phyloP scores from a whole-genome alignment of 2,797 vertebrate genomes.

The Lutjanus campechanus region DNA sequence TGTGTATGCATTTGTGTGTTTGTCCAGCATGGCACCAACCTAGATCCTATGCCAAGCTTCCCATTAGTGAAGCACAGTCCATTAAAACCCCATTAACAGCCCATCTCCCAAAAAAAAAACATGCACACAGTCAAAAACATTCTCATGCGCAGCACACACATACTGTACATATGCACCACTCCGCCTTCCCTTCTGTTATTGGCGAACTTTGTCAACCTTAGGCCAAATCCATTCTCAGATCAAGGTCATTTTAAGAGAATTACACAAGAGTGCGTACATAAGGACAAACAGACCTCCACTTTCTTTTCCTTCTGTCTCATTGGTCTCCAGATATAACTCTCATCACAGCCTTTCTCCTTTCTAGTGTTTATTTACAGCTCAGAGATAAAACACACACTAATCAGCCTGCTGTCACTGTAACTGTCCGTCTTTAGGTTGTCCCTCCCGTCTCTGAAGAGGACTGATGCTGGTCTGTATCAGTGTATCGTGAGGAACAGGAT shows the following conservation, averaged over 20 bases:
- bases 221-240: conserved; percentile 43
- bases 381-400: conserved; percentile 2
- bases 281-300: conserved; percentile 49
- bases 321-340: conserved; percentile 19
- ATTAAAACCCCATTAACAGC: conserved; percentile 84
- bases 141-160: conserved; percentile 17
- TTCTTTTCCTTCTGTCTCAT: conserved; percentile 33
- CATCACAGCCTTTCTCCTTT: not conserved
- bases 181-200: conserved; percentile 53
- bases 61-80: conserved; percentile 81
- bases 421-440: conserved; percentile 83
- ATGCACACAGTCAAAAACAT: conserved; percentile 38
- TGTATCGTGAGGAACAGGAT: conserved; percentile 94
- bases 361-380: conserved; percentile 17
- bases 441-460: conserved; percentile 87
- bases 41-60: conserved; percentile 77
- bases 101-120: conserved; percentile 41
- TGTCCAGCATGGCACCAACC: conserved; percentile 65
- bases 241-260: conserved; percentile 59
- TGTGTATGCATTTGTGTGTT: conserved; percentile 49
- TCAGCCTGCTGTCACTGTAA: conserved; percentile 3
- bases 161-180: conserved; percentile 28
- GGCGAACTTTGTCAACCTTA: conserved; percentile 43
- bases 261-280: conserved; percentile 44
- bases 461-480: conserved; percentile 91